Conservation (phyloP, 2,888 invertebrate genomes). For the Alentia gelatinosa region DNA sequence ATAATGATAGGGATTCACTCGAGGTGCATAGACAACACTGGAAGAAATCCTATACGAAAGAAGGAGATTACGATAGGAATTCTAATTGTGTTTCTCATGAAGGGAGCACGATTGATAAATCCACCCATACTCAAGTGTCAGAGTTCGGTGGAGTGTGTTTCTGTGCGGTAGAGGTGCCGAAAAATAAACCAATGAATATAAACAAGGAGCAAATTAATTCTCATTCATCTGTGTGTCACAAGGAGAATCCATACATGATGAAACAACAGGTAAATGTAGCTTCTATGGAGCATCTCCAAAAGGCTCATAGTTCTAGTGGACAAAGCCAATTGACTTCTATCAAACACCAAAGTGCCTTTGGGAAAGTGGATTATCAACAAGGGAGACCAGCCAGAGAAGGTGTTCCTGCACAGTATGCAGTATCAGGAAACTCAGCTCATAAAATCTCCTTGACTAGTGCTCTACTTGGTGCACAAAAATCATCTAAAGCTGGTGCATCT, state of each 20-base stretch:
- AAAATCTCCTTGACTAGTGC: background rate
- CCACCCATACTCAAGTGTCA: background rate
- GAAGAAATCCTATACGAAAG: no score
- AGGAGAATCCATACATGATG: background rate
- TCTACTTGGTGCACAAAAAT: background rate
- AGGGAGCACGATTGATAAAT: background rate
- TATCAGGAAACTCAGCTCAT: background rate
- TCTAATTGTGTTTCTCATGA: background rate
- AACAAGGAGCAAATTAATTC: background rate
- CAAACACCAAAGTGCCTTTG: background rate
- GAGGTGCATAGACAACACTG: no score
- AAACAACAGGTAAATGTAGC: background rate
- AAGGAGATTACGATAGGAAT: background rate
- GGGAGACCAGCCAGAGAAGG: background rate
- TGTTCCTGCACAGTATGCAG: background rate
- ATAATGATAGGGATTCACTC: no score
- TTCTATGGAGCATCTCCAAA: background rate
- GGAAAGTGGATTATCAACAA: background rate
- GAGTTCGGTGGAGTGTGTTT: slow-evolving; percentile 37
- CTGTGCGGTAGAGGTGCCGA: slow-evolving; percentile 15
- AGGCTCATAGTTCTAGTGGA: background rate
- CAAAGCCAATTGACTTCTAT: background rate
- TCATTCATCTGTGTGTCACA: background rate
- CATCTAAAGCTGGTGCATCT: background rate
- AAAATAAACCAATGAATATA: background rate